Evolutionary conservation across 2,113 vertebrate species (phyloP).

Genomic region (Gymnorhina tibicen): DNA sequence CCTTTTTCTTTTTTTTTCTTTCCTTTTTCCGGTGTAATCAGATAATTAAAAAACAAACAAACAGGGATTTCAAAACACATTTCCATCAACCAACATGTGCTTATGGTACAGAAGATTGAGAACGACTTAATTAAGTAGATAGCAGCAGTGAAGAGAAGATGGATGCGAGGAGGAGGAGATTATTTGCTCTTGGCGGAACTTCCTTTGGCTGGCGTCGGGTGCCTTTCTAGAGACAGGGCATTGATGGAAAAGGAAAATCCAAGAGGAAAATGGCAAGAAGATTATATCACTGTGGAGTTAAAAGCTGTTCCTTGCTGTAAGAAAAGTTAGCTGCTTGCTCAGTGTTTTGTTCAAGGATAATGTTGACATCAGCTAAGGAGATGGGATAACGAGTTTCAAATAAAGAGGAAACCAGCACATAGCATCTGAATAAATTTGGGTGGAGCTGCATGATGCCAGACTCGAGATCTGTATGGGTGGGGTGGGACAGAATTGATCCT

Average conservation of each 20-base stretch:
- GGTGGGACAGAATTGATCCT: not conserved
- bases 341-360: not conserved
- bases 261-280: not conserved
- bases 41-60: conserved; percentile 53
- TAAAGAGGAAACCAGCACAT: not conserved
- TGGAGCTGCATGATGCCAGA: not conserved
- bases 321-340: not conserved
- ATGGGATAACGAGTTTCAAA: not conserved
- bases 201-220: not conserved
- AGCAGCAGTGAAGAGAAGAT: not conserved
- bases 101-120: conserved; percentile 42
- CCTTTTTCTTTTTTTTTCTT: not conserved
- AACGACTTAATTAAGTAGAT: conserved; percentile 23
- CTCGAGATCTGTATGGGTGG: not conserved
- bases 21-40: not conserved
- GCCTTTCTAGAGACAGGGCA: not conserved
- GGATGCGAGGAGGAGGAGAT: not conserved
- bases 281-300: not conserved
- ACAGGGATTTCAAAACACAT: conserved; percentile 29
- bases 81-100: conserved; percentile 4
- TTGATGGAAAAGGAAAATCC: not conserved
- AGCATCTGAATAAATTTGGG: not conserved
- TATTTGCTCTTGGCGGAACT: not conserved
- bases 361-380: not conserved
- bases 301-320: not conserved